Conservation (phyloP, 2,797 vertebrate genomes). For the Pseudomugil tenellus region DNA sequence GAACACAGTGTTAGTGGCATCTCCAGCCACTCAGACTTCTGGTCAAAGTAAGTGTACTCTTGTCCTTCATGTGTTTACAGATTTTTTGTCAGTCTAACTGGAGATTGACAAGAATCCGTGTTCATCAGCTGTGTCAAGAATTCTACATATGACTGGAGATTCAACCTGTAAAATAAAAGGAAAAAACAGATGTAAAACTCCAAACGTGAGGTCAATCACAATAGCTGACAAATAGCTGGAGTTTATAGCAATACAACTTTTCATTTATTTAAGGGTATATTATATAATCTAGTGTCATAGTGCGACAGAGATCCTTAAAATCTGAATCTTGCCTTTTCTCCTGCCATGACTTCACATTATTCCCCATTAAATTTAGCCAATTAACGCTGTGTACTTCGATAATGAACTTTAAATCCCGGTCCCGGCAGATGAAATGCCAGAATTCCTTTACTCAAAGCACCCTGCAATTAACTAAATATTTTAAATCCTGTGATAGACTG, state of each 20-base stretch:
- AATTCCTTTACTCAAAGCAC: no score
- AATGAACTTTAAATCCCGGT: no score
- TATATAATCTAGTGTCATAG: background rate
- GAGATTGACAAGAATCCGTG: conserved; percentile 92
- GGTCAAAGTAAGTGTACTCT: conserved; percentile 20
- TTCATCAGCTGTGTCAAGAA: conserved; percentile 96
- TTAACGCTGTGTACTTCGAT: no score
- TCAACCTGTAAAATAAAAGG: conserved; percentile 88
- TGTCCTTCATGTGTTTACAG: conserved; percentile 32
- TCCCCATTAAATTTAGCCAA: no score
- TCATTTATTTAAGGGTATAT: background rate
- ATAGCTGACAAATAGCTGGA: no score
- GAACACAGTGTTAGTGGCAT: conserved; percentile 42
- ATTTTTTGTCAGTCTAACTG: conserved; percentile 74
- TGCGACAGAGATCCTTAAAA: background rate
- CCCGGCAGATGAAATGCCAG: no score
- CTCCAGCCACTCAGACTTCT: conserved; percentile 21
- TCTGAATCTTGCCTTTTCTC: no score
- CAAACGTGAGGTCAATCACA: background rate
- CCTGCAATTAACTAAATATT: no score
- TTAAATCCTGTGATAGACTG: no score
- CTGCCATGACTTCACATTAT: no score
- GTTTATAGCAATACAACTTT: no score
- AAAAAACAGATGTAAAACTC: background rate
- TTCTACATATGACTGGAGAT: conserved; percentile 97